Percentiles rank a stretch among this genome's conserved stretches.
These are phyloP conservation scores for Phenganax subtilis DNA, from an alignment of 92 coral and sea anemone genomes.

Conservation along the genomic window DNA sequence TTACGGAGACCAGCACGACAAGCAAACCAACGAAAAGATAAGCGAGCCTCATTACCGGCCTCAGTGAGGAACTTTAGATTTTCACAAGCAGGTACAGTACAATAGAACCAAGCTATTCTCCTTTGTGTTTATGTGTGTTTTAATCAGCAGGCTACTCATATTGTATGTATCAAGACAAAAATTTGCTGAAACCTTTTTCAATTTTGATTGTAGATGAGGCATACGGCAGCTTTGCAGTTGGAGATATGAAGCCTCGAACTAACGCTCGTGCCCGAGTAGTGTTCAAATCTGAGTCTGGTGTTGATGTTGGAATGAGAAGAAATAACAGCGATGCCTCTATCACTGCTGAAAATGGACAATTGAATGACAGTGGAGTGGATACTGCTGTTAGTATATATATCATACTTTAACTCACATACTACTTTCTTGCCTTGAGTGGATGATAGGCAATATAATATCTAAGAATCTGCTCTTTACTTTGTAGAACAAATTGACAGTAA, in stretches of 20 bases:
- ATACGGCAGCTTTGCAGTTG: constrained; percentile 31
- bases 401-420: too few relatives aligned
- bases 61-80: constrained; percentile 26
- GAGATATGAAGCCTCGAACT: constrained; percentile 6
- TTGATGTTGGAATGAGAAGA: constrained; percentile 52
- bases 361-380: constrained; percentile 63
- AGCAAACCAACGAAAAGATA: constrained; percentile 48
- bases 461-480: not conserved
- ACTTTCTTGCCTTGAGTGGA: too few relatives aligned
- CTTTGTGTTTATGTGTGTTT: too few relatives aligned
- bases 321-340: constrained; percentile 43
- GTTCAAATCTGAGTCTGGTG: constrained; percentile 35
- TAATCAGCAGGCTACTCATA: too few relatives aligned
- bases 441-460: not conserved
- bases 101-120: not conserved
- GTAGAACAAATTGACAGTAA: not conserved
- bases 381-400: constrained; percentile 62
- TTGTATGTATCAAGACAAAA: not conserved
- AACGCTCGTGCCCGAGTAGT: constrained; percentile 43
- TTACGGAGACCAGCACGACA: constrained; percentile 74
- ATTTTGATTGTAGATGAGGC: constrained; percentile 62
- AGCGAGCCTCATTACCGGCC: constrained; percentile 26
- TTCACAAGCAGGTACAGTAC: constrained; percentile 29
- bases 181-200: not conserved
- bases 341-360: constrained; percentile 47